Evolutionary conservation across 2,888 invertebrate genomes (phyloP), one percentile per base, ranked within the genome.

Genomic region (Aphelenchoides bicaudatus): DNA sequence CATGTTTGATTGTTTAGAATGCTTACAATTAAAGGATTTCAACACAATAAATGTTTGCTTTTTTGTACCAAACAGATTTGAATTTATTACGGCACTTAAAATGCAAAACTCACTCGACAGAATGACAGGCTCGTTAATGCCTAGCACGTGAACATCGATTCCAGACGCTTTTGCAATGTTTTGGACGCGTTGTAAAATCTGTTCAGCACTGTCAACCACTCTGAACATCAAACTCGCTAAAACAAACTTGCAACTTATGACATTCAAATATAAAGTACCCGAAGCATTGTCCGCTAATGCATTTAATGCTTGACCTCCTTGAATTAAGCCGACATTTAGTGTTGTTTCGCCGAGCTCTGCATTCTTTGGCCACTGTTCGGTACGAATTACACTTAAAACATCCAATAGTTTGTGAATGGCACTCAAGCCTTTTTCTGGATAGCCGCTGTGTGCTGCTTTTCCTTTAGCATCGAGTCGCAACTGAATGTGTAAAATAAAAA

Each of bases 251-350:
- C n/a, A n/a, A n/a, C n/a, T n/a, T n/a, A n/a, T n/a, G n/a, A n/a
- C n/a, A n/a, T n/a, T n/a, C n/a, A n/a, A n/a, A n/a, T n/a, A n/a
- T n/a, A n/a, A n/a, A n/a, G n/a, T n/a, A 0, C 75, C 76, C 28
- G 66, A 56, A 5, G 74, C 73, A 6, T 66, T 37, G 10, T 56
- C 71, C 0, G 76, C 72, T 67, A 73, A 65, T 2, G 74, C 73
- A 51, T 76, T 76, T 56, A 73, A 53, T 21, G 76, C 76, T 48
- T 73, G 74, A 0, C 76, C 76, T 10, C 76, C 76, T 16, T 62
- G 30, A 23, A 76, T 68, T 16, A 64, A 53, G 1, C 76, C 76
- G 47, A 76, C 66, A 57, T 76, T 76, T 43, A 66, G 57, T 0
- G 76, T 76, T 10, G 76, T 76, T 16, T 64, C 65, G n/a, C 75